Conservation (phyloP, 2,113 vertebrate species). For the Cyphomyrus discorhynchus region DNA sequence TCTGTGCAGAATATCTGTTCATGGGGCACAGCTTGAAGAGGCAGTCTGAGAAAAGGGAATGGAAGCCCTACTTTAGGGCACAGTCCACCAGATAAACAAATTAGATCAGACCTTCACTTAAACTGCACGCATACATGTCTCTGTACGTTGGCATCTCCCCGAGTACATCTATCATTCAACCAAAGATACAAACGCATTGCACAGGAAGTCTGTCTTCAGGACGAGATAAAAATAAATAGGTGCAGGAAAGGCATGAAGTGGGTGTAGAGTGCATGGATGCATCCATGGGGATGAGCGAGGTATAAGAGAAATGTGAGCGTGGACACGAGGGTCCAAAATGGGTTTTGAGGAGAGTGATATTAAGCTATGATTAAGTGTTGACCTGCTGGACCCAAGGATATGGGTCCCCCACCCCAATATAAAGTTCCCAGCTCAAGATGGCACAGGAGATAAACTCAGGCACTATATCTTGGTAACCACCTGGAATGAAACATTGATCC, state of each 20-base stretch:
- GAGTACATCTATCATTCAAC: not conserved
- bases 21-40: constrained; percentile 95
- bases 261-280: not conserved
- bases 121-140: not conserved
- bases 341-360: not conserved
- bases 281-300: not conserved
- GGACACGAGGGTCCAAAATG: not conserved
- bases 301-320: not conserved
- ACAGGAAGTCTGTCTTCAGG: not conserved
- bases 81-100: not conserved
- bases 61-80: not conserved
- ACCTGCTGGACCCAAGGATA: not conserved
- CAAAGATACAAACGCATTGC: not conserved
- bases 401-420: not conserved
- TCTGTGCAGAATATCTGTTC: constrained; percentile 98
- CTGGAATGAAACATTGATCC: not conserved
- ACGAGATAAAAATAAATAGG: not conserved
- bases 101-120: not conserved
- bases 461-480: not conserved
- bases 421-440: not conserved
- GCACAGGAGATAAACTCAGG: not conserved
- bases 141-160: not conserved
- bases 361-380: not conserved
- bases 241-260: not conserved
- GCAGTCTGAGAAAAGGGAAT: constrained; percentile 68